Percentiles rank a stretch among this genome's conserved stretches.
phyloP scores from a whole-genome alignment of 2,888 invertebrate genomes.

The Harmothoe impar region DNA sequence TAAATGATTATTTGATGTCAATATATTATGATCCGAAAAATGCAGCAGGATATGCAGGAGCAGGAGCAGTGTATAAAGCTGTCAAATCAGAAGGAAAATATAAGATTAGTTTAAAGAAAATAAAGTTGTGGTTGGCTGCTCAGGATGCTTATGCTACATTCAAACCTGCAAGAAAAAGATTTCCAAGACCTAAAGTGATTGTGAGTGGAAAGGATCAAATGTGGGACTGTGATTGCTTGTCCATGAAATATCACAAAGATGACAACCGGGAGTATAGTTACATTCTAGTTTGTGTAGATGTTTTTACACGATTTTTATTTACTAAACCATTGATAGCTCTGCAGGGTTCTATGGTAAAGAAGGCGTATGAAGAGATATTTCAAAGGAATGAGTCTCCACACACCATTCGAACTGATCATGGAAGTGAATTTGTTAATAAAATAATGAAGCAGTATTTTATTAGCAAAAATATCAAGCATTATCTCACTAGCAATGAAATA shows the following conservation, averaged over 20 bases:
- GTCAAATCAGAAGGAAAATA: too few relatives aligned
- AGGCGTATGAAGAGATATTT: neutral
- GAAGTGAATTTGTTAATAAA: neutral
- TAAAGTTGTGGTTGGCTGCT: too few relatives aligned
- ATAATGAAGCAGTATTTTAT: neutral
- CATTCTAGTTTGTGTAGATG: neutral
- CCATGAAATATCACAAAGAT: neutral
- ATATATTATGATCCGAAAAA: too few relatives aligned
- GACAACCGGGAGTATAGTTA: neutral
- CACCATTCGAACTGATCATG: neutral
- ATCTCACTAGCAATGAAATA: neutral
- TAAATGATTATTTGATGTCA: too few relatives aligned
- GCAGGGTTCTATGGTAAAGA: neutral
- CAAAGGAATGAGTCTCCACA: neutral
- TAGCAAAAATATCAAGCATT: neutral
- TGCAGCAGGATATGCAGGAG: too few relatives aligned
- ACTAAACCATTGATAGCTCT: neutral
- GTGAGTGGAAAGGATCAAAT: neutral
- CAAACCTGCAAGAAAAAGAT: constrained; percentile 1
- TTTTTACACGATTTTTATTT: neutral
- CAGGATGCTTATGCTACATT: too few relatives aligned
- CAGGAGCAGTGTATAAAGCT: too few relatives aligned
- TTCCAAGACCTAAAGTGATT: neutral
- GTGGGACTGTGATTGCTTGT: neutral
- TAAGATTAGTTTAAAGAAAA: too few relatives aligned